Evolutionary conservation across 2,113 vertebrate genomes (phyloP).

Genomic region (Brachypodius melanocephalos): DNA sequence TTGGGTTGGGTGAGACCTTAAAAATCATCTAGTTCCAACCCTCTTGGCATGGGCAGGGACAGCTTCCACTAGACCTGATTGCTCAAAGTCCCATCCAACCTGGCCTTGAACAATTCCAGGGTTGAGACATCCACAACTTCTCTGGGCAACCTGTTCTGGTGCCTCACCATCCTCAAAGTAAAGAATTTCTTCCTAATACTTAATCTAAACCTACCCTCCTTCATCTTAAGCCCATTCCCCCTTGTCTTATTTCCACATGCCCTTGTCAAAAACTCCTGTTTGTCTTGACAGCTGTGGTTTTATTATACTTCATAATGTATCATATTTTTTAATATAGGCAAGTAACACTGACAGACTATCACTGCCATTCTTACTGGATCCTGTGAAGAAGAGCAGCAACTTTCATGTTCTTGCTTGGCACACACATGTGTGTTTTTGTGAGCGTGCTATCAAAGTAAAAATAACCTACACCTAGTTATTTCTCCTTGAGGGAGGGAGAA

Average conservation of each 20-base stretch:
- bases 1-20: neutral
- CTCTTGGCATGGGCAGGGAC: neutral
- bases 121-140: neutral
- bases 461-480: neutral
- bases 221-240: neutral
- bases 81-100: neutral
- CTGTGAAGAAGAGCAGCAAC: neutral
- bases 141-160: neutral
- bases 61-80: neutral
- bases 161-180: neutral
- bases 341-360: neutral
- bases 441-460: neutral
- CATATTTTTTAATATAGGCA: neutral
- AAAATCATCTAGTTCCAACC: neutral
- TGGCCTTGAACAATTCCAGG: neutral
- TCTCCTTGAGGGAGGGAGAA: neutral
- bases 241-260: neutral
- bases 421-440: rapidly evolving
- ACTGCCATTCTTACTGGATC: neutral
- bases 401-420: rapidly evolving
- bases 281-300: neutral
- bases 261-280: neutral
- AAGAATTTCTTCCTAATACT: neutral
- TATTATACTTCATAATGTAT: neutral
- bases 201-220: neutral